phyloP scores from a whole-genome alignment of 2,888 invertebrate genomes.

The Molanna angustata region DNA sequence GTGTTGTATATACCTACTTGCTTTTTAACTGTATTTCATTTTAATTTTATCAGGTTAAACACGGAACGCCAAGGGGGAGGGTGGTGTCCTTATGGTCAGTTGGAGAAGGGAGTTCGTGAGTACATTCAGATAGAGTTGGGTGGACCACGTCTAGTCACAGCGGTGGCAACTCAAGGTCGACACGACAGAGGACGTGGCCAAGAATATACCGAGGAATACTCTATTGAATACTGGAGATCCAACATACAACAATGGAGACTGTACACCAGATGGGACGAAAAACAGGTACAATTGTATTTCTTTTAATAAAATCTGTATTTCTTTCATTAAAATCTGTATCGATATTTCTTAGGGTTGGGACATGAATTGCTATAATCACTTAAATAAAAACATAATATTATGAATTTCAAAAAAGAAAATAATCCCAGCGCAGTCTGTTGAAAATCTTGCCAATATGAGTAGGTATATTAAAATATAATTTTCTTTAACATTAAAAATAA shows the following conservation, averaged over 20 bases:
- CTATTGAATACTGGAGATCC: conserved; percentile 66
- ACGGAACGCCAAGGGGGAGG: conserved; percentile 70
- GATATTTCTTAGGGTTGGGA: no score
- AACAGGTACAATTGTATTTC: conserved; percentile 63
- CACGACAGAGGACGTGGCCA: conserved; percentile 71
- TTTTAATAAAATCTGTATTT: no score
- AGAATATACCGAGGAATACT: conserved; percentile 71
- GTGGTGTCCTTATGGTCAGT: conserved; percentile 72
- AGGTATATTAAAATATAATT: no score
- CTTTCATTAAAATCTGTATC: no score
- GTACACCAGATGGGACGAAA: conserved; percentile 64
- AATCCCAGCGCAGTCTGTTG: no score
- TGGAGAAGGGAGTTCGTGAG: conserved; percentile 63
- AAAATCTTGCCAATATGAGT: no score
- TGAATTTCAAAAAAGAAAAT: no score
- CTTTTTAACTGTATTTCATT: no score
- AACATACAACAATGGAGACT: conserved; percentile 60
- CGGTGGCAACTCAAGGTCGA: conserved; percentile 75
- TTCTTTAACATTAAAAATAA: no score
- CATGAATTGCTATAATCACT: no score
- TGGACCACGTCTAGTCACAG: conserved; percentile 62
- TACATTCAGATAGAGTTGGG: conserved; percentile 63
- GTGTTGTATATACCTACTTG: no score
- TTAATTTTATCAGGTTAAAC: conserved; percentile 55
- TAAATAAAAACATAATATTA: no score